These are phyloP conservation scores for Bambusicola thoracicus DNA, from an alignment of 2,113 vertebrate species.

Conservation along the genomic window DNA sequence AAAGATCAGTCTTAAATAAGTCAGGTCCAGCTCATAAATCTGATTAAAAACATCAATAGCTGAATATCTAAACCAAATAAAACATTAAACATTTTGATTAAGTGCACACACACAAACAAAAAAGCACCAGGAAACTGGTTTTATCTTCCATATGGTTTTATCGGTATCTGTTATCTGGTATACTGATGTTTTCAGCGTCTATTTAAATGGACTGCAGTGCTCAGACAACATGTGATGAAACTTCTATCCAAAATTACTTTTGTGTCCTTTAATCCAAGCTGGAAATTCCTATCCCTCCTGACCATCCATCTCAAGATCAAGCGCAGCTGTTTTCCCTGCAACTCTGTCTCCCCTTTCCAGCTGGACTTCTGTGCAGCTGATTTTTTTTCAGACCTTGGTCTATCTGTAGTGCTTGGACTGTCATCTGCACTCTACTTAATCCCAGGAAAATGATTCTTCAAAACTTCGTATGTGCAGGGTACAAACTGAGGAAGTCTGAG, in stretches of 20 bases:
- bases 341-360: not conserved
- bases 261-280: not conserved
- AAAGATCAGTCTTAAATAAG: slow-evolving; percentile 17
- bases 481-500: not conserved
- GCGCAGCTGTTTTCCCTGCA: not conserved
- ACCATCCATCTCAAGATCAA: not conserved
- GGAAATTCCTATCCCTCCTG: not conserved
- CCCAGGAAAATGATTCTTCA: not conserved
- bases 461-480: not conserved
- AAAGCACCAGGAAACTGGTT: not conserved
- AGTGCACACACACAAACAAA: not conserved
- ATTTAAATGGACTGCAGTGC: not conserved
- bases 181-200: not conserved
- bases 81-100: not conserved
- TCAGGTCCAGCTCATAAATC: not conserved
- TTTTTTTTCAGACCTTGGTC: not conserved
- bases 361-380: not conserved
- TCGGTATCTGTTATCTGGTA: not conserved
- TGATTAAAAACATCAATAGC: slow-evolving; percentile 29
- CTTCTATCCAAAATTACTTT: slow-evolving; percentile 1
- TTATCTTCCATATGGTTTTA: not conserved
- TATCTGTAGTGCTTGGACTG: not conserved
- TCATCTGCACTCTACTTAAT: not conserved
- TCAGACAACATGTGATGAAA: not conserved
- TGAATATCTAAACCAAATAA: not conserved